Conservation (phyloP, 2,113 vertebrate genomes). For the Orientallactaga bullata region DNA sequence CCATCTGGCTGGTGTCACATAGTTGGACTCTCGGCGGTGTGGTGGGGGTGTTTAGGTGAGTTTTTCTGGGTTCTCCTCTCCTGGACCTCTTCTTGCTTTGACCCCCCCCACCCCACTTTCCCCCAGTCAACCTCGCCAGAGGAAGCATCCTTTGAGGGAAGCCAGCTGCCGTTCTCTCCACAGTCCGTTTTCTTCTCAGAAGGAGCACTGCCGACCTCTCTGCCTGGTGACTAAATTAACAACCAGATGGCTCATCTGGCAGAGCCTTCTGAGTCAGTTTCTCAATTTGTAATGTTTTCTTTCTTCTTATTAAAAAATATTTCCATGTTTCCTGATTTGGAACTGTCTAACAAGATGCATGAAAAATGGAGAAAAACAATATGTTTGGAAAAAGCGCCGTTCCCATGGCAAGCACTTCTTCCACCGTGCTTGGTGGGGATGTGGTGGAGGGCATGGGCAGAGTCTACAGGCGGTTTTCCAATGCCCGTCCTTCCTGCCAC, state of each 20-base stretch:
- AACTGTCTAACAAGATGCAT: constrained; percentile 61
- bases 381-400: neutral
- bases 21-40: neutral
- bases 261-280: constrained; percentile 52
- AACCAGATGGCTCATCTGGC: constrained; percentile 85
- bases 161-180: constrained; percentile 44
- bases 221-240: constrained; percentile 59
- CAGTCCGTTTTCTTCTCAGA: neutral
- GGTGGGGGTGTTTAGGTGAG: neutral
- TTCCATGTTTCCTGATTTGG: constrained; percentile 73
- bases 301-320: constrained; percentile 81
- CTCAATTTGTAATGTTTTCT: constrained; percentile 76
- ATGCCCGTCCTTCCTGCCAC: neutral
- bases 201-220: constrained; percentile 56
- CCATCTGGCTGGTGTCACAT: neutral
- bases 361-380: constrained; percentile 59
- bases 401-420: neutral
- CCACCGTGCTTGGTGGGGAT: accelerated
- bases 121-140: neutral
- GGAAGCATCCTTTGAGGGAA: neutral
- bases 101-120: neutral
- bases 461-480: neutral
- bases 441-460: accelerated
- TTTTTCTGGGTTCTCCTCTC: neutral
- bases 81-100: neutral